These are phyloP conservation scores for Armadillidium nasatum DNA, from an alignment of 1,140 invertebrate species.

Conservation along the genomic window DNA sequence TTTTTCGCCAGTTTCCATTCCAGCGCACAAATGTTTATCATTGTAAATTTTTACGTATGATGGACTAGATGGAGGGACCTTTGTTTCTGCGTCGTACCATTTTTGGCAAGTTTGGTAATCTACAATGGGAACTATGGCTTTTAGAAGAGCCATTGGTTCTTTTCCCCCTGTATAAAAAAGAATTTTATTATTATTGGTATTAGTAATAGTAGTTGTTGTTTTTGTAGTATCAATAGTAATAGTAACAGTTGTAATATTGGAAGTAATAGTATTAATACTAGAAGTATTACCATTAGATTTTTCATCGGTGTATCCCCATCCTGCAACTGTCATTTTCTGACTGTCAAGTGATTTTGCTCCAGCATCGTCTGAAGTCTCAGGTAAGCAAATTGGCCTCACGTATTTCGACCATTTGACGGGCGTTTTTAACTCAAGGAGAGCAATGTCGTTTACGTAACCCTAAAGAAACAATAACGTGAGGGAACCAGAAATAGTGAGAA, in stretches of 20 bases:
- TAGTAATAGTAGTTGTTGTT: too few species aligned
- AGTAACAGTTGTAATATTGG: too few species aligned
- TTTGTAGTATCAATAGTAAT: too few species aligned
- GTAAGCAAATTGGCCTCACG: conserved; percentile 16
- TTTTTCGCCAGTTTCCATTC: conserved; percentile 24
- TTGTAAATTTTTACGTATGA: conserved; percentile 7
- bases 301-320: conserved; percentile 24
- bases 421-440: conserved; percentile 7
- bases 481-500: too few species aligned
- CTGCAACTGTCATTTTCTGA: conserved; percentile 2
- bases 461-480: not conserved
- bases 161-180: not conserved
- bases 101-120: not conserved
- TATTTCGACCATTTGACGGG: conserved; percentile 4
- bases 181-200: too few species aligned
- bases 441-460: conserved; percentile 22
- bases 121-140: not conserved
- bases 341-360: conserved; percentile 5
- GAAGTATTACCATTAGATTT: conserved; percentile 7
- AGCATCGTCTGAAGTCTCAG: conserved; percentile 6
- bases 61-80: not conserved
- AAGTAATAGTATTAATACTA: too few species aligned
- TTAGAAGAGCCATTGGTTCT: conserved; percentile 6
- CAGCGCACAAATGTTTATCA: conserved; percentile 37
- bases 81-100: conserved; percentile 19